Evolutionary conservation across 2,797 vertebrate species (phyloP), one percentile per base, ranked within the genome.

Genomic region (Brotula barbata): DNA sequence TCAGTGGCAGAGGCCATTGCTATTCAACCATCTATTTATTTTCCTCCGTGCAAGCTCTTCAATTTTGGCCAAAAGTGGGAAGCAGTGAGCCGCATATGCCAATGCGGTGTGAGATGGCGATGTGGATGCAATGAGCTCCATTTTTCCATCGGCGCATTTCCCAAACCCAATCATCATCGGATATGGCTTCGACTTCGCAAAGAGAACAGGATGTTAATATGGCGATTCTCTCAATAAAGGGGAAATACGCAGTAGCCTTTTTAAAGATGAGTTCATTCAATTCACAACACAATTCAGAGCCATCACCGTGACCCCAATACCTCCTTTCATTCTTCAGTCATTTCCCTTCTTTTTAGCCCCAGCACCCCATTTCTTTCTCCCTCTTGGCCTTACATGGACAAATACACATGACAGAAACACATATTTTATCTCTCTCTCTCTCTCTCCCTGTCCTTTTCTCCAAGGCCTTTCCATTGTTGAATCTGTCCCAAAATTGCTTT

Each of bases 21-120:
- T 90, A 90, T 92, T 91, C 89, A 89, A 81, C 84, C 87, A 75
- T 90, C 90, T 93, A 92, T 93, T 92, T 92, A 92, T 92, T 92
- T 91, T 91, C 82, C 89, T 88, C 87, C 67, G 86, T 88, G 90
- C 87, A 88, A 91, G 88, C 89, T 89, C 91, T 91, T 92, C 91
- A 92, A 92, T 93, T 92, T 90, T 91, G 89, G 88, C 88, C 88
- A 89, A 91, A 92, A 91, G 89, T 89, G 89, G 89, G 86, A 86
- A 77, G 90, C 90, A 91, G 82, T 89, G 89, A 92, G 90, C 87
- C 90, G 87, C 89, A 82, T 91, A 90, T 91, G 90, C 90, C 91
- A 90, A 88, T 87, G 89, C 75, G 81, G 85, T 87, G 86, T 79
- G 89, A 89, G 89, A 91, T 90, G 90, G 87, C 86, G 87, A 91